phyloP scores from a whole-genome alignment of 1,140 invertebrate genomes.

The Aphaenogaster rudis region DNA sequence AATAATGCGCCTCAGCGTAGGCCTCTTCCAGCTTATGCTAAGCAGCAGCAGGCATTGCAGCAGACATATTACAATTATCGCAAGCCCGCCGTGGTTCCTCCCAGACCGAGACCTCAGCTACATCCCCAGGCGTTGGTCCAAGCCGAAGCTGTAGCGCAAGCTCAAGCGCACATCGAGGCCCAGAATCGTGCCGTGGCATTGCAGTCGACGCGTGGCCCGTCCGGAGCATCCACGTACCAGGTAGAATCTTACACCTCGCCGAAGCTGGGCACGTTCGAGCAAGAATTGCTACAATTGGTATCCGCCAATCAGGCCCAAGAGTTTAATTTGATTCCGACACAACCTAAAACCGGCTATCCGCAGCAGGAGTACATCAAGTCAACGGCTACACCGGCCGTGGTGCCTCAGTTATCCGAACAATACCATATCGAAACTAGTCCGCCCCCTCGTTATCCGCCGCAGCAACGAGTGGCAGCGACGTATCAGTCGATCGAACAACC shows the following conservation, averaged over 20 bases:
- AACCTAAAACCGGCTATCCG: slow-evolving; percentile 71
- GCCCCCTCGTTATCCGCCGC: slow-evolving; percentile 76
- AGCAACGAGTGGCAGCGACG: slow-evolving; percentile 58
- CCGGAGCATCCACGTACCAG: slow-evolving; percentile 71
- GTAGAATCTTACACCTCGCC: slow-evolving; percentile 73
- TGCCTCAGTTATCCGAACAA: slow-evolving; percentile 78
- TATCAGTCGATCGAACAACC: slow-evolving; percentile 77
- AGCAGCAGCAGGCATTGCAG: slow-evolving; percentile 83
- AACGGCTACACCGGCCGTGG: slow-evolving; percentile 56
- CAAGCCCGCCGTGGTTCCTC: slow-evolving; percentile 80
- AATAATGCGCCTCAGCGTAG: slow-evolving; percentile 71
- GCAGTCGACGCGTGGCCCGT: slow-evolving; percentile 73
- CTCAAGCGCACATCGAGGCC: slow-evolving; percentile 79
- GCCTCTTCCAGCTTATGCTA: slow-evolving; percentile 79
- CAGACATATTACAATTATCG: slow-evolving; percentile 83
- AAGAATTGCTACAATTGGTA: slow-evolving; percentile 82
- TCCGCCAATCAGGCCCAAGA: slow-evolving; percentile 84
- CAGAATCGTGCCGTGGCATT: slow-evolving; percentile 76
- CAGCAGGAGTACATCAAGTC: slow-evolving; percentile 76
- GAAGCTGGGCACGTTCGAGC: slow-evolving; percentile 83
- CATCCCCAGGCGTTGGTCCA: slow-evolving; percentile 82
- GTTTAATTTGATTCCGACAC: slow-evolving; percentile 79
- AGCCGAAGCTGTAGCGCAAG: slow-evolving; percentile 78
- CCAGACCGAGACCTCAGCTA: slow-evolving; percentile 79
- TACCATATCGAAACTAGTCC: slow-evolving; percentile 85